A percentile compares a stretch with the other conserved stretches of the same genome.
phyloP scores from a whole-genome alignment of 2,113 vertebrate genomes.

The Dipodomys stephensi region DNA sequence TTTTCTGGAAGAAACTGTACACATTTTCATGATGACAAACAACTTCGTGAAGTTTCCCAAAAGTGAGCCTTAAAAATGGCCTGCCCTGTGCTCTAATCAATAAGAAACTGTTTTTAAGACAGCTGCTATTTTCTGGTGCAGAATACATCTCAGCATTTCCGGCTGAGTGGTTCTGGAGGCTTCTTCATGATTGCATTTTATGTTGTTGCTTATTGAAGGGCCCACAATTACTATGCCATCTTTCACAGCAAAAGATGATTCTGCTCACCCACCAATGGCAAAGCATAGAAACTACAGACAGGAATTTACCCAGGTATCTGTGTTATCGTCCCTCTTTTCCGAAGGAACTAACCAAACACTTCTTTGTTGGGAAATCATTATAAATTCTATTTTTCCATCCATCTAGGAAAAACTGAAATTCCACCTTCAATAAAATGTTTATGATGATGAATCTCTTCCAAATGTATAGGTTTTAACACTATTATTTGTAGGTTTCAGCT shows the following conservation, averaged over 20 bases:
- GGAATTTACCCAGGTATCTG: constrained; percentile 2
- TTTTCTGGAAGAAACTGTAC: constrained; percentile 43
- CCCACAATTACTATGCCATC: constrained; percentile 73
- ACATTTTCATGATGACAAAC: constrained; percentile 71
- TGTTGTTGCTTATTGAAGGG: constrained; percentile 79
- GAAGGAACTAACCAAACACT: constrained; percentile 36
- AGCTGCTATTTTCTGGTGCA: constrained; percentile 79
- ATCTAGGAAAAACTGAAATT: neutral
- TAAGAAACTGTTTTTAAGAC: constrained; percentile 78
- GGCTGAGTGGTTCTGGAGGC: constrained; percentile 71
- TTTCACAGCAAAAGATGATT: constrained; percentile 75
- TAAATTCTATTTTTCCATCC: neutral
- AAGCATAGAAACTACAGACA: constrained; percentile 40
- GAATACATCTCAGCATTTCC: constrained; percentile 75
- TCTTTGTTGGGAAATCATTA: constrained; percentile 7
- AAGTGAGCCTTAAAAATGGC: constrained; percentile 72
- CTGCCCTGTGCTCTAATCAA: constrained; percentile 72
- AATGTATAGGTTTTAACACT: neutral
- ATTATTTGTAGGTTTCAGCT: neutral
- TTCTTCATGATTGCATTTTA: constrained; percentile 77
- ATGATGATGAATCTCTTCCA: neutral
- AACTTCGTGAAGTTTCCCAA: constrained; percentile 60
- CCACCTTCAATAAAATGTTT: neutral
- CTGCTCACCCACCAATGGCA: constrained; percentile 58
- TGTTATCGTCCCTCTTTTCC: constrained; percentile 7